phyloP scores from a whole-genome alignment of 2,797 vertebrate genomes.

The Helicolenus hilgendorfi region DNA sequence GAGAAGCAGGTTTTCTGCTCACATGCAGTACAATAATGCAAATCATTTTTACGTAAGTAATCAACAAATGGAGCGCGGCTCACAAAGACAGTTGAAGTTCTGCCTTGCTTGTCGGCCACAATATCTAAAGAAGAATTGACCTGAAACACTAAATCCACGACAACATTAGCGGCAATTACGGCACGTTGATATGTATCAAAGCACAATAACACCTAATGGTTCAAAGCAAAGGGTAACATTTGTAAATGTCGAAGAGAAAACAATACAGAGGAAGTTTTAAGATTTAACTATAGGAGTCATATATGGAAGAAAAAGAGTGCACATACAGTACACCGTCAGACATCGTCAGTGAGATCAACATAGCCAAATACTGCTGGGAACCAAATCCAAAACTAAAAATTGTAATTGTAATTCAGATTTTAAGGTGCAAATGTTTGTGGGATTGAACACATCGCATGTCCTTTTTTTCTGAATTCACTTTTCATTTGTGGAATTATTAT shows the following conservation, averaged over 20 bases:
- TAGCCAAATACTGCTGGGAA: slow-evolving; percentile 87
- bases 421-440: slow-evolving; percentile 23
- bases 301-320: slow-evolving; percentile 18
- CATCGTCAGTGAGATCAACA: slow-evolving; percentile 51
- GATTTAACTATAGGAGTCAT: slow-evolving; percentile 13
- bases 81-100: neutral
- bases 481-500: slow-evolving; percentile 10
- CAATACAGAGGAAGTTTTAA: slow-evolving; percentile 6
- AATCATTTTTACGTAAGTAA: slow-evolving; percentile 23
- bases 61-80: neutral
- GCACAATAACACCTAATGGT: slow-evolving; percentile 69
- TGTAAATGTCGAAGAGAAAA: slow-evolving; percentile 33
- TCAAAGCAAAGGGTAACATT: slow-evolving; percentile 34
- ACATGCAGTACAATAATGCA: slow-evolving; percentile 17
- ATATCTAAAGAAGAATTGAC: slow-evolving; percentile 6
- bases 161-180: slow-evolving; percentile 17
- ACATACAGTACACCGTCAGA: slow-evolving; percentile 21
- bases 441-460: slow-evolving; percentile 22
- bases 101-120: neutral
- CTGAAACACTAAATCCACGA: slow-evolving; percentile 15
- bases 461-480: slow-evolving; percentile 22
- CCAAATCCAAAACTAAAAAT: slow-evolving; percentile 68
- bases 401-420: slow-evolving; percentile 25
- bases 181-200: slow-evolving; percentile 52
- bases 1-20: slow-evolving; percentile 31